Evolutionary conservation across 2,888 invertebrate genomes (phyloP).

Genomic region (Pycnomerus fuliginosus): DNA sequence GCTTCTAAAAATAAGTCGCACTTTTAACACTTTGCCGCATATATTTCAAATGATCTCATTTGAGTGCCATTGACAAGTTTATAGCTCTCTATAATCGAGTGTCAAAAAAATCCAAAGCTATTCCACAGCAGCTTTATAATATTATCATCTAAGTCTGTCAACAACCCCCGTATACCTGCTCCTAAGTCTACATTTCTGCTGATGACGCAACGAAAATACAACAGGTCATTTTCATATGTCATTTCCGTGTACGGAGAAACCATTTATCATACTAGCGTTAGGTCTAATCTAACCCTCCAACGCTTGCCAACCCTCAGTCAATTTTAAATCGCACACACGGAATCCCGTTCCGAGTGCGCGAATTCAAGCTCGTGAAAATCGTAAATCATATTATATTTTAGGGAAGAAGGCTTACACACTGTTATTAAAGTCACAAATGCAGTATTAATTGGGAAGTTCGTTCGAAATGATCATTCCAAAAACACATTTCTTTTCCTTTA

Average conservation of each 20-base stretch:
- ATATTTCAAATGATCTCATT: conserved; percentile 16
- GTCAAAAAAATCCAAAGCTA: conserved; percentile 24
- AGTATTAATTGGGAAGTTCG: too few species aligned
- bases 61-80: conserved; percentile 25
- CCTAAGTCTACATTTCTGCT: conserved; percentile 12
- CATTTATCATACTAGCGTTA: conserved; percentile 17
- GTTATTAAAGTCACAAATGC: too few species aligned
- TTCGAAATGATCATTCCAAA: too few species aligned
- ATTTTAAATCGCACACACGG: conserved; percentile 12
- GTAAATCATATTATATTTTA: too few species aligned
- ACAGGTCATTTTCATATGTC: conserved; percentile 22
- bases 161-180: conserved; percentile 9
- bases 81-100: conserved; percentile 28
- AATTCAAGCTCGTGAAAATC: conserved; percentile 6
- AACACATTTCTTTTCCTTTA: too few species aligned
- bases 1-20: conserved; percentile 11
- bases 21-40: conserved; percentile 10
- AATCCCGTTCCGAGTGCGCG: conserved; percentile 7
- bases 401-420: too few species aligned
- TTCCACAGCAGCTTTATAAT: conserved; percentile 12
- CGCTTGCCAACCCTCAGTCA: conserved; percentile 4
- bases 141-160: conserved; percentile 6
- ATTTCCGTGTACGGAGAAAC: conserved; percentile 13
- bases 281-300: conserved; percentile 11
- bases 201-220: conserved; percentile 17